Base-by-base conservation (phyloP, 2,797 vertebrate genomes). In the Myripristis jacobus region DNA sequence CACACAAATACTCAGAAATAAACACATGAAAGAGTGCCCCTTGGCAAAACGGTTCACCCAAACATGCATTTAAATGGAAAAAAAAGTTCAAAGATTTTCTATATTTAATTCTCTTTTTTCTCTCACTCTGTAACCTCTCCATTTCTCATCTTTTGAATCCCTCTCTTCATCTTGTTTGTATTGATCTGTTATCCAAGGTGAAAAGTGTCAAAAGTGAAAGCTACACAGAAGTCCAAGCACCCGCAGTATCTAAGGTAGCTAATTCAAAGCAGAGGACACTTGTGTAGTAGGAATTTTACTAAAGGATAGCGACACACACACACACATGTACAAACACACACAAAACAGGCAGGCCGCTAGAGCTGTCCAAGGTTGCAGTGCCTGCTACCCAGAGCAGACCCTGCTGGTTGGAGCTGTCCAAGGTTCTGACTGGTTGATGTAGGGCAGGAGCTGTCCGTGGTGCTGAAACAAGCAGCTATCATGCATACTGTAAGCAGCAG, bases 381-480 rank as follows among this genome's bases (percentile, higher is more conserved):
- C 61, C 43, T 77, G 75, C 73, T 84, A 55, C 77, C 60, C 48
- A 73, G 73, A 59, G 66, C 72, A 71, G 65, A 60, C 8, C 19
- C 19, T 1, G 7, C 21, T 16, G 75, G 22, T 9, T 5, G 70
- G 70, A n/a, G 65, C 88, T 91, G 76, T 90, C 90, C 87, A 80
- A 46, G 85, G 90, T 86, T 44, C 90, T 89, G 84, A 82, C 11
- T 73, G 69, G 62, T 57, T 74, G 65, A 41, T 55, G 31, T 2
- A 27, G 57, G 60, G 62, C 41, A 56, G 72, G 86, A 88, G 77
- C 89, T 93, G 80, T 92, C 89, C 81, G 21, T 43, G 22, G 87
- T 88, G 6, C 88, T 91, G 86, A 87, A 86, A 68, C 62, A 21
- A 65, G 65, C 56, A 43, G 3, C 29, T 9, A 56, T 36, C 41